Base-by-base conservation (phyloP, 23 tunicate genomes). In the Halocynthia roretzi region DNA sequence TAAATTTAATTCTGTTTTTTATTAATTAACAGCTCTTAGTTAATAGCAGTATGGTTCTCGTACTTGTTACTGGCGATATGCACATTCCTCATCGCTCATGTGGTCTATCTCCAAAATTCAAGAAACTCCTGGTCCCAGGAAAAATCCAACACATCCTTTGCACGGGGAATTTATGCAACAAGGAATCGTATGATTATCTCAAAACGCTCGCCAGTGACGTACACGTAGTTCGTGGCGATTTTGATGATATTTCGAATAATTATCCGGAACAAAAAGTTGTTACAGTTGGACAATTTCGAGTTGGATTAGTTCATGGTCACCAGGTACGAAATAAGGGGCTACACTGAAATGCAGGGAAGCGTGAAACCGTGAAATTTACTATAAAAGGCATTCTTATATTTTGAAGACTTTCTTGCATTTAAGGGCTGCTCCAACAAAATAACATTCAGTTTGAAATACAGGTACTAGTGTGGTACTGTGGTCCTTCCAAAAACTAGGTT, bases 181-280 rank as follows among this genome's bases (percentile, higher is more conserved):
- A 86, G 62, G 96, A 88, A 18, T 81, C 91, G 8, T 84, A 67
- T 67, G 99, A 94, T 64, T 94, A 88, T 76, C 78, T 94, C 62
- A 86, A 90, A 81, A 94, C 90, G 12, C 50, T 94, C n/a, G 99
- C 99, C 56, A 90, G 99, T 66, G 99, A 94, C 77, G 99, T 94
- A 7, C 99, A 94, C 78, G 94, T 94, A 8, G 99, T 94, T 15
- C 65, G 87, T 54, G 99, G 99, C 23, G 99, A 94, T 54, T 94
- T 84, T 77, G 99, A 94, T 94, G 89, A 91, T 40, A 91, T 81
- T 58, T 60, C 72, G 61, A 85, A 68, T 65, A 31, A 31, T 31
- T 88, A 88, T 81, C 91, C 94, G 6, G 87, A 94, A 66, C 97
- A 94, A 54, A 94, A 94, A 73, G 99, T 94, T 20, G 95, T 94